Evolutionary conservation across 1,140 invertebrate genomes (phyloP).

Genomic region (Drosophila navojoa): DNA sequence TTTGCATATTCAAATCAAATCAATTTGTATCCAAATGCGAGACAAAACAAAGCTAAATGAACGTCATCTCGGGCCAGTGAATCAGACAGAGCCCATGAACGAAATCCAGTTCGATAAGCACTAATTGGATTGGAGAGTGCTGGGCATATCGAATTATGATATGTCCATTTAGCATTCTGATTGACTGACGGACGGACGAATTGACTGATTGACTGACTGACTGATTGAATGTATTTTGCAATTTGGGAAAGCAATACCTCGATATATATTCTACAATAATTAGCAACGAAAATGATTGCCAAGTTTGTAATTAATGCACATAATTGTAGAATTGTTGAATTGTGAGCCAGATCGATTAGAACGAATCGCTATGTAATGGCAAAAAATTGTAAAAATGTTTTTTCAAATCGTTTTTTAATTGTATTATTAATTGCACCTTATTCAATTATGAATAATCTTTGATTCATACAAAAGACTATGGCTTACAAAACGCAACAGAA

Average conservation of each 20-base stretch:
- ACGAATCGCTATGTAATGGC: constrained; percentile 51
- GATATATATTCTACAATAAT: constrained; percentile 69
- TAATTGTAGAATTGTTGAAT: constrained; percentile 40
- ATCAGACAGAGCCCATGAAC: constrained; percentile 51
- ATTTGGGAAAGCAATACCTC: constrained; percentile 77
- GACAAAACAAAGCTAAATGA: constrained; percentile 42
- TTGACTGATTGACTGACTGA: not conserved
- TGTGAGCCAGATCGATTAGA: constrained; percentile 59
- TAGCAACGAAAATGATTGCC: constrained; percentile 76
- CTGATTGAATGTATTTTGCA: constrained; percentile 9
- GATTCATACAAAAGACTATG: constrained; percentile 49
- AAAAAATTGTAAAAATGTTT: constrained; percentile 55
- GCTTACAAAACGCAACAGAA: constrained; percentile 3
- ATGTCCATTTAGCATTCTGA: constrained; percentile 30
- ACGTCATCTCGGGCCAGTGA: constrained; percentile 56
- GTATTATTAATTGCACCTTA: constrained; percentile 79
- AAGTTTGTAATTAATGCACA: constrained; percentile 79
- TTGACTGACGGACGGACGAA: not conserved
- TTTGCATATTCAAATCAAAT: constrained; percentile 71
- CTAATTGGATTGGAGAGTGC: constrained; percentile 41
- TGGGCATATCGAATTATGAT: constrained; percentile 42
- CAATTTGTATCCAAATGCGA: constrained; percentile 50
- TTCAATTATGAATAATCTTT: constrained; percentile 78
- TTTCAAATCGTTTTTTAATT: constrained; percentile 78
- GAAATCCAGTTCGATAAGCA: constrained; percentile 38